Conservation (phyloP, 1,140 invertebrate genomes). For the Melanaphis sacchari region DNA sequence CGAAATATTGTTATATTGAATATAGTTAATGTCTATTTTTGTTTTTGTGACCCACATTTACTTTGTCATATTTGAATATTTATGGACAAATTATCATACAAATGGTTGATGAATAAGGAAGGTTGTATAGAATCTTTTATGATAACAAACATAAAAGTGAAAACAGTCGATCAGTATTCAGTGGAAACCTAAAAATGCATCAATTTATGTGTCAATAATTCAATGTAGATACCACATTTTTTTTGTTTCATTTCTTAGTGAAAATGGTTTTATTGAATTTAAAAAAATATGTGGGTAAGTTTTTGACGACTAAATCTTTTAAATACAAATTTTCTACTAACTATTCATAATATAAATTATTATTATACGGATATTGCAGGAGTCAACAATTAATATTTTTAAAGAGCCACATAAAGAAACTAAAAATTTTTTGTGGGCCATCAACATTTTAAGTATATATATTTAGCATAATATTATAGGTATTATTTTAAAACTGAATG, state of each 20-base stretch:
- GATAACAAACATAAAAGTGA: background rate
- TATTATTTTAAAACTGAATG: too few species aligned
- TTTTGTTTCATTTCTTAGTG: background rate
- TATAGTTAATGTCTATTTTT: background rate
- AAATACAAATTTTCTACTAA: too few species aligned
- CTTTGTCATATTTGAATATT: background rate
- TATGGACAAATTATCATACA: background rate
- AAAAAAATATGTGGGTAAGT: too few species aligned
- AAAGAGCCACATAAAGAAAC: too few species aligned
- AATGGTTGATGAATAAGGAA: background rate
- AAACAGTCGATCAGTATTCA: background rate
- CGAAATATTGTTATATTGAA: background rate
- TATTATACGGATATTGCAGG: too few species aligned
- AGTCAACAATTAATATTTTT: too few species aligned
- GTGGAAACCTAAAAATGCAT: background rate
- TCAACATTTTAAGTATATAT: too few species aligned
- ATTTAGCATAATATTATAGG: too few species aligned
- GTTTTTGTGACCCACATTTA: background rate
- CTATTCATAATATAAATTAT: too few species aligned
- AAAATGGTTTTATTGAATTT: too few species aligned
- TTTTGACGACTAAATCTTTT: too few species aligned
- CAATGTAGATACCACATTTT: background rate
- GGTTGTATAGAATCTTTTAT: background rate
- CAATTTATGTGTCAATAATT: background rate
- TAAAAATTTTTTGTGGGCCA: too few species aligned